These are phyloP conservation scores for Cyclura pinguis DNA, from an alignment of 2,797 vertebrate species.

Conservation along the genomic window DNA sequence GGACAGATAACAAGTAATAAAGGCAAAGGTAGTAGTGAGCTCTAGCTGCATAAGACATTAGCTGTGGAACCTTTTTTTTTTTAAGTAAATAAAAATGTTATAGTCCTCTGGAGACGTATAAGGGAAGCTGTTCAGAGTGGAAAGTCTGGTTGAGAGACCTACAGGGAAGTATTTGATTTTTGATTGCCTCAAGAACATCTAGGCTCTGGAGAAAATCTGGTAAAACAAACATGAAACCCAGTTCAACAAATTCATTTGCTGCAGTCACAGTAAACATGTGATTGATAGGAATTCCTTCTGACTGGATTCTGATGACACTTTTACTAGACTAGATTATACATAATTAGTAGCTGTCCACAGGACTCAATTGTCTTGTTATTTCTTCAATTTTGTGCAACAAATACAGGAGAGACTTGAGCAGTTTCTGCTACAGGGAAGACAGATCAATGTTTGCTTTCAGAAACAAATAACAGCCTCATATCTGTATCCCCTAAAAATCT, in stretches of 20 bases:
- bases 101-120: conserved; percentile 37
- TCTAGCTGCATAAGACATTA: conserved; percentile 17
- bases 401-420: not conserved
- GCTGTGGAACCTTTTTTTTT: not conserved
- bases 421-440: not conserved
- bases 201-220: conserved; percentile 40
- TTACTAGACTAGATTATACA: conserved; percentile 2
- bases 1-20: conserved; percentile 42
- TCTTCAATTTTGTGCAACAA: not conserved
- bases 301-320: not conserved
- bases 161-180: conserved; percentile 50
- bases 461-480: not conserved
- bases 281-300: conserved; percentile 25
- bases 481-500: not conserved
- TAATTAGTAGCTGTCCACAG: not conserved
- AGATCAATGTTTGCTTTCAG: not conserved
- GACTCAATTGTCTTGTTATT: conserved; percentile 15
- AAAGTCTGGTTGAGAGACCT: conserved; percentile 52
- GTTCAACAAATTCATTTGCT: conserved; percentile 7
- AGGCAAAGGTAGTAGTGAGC: conserved; percentile 26
- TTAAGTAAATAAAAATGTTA: conserved; percentile 22
- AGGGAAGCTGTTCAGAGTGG: conserved; percentile 50
- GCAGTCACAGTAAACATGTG: conserved; percentile 11
- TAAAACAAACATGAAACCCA: conserved; percentile 40
- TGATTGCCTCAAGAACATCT: conserved; percentile 47